phyloP scores from a whole-genome alignment of 1,140 invertebrate species.

The Lerema accius region DNA sequence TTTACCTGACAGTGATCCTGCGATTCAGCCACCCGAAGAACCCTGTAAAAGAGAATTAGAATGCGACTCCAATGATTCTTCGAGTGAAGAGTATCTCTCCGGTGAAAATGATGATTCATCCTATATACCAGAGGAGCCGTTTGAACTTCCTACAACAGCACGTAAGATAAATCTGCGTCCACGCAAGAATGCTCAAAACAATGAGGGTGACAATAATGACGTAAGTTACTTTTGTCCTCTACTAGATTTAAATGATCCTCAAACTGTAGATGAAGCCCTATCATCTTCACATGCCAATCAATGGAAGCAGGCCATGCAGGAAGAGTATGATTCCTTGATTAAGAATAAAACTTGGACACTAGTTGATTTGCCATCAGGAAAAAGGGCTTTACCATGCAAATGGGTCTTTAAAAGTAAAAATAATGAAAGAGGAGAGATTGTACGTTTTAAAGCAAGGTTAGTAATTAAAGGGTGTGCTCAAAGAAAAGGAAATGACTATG shows the following conservation, averaged over 20 bases:
- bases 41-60: constrained; percentile 4
- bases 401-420: constrained; percentile 43
- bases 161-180: background rate
- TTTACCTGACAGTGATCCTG: background rate
- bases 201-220: constrained; percentile 18
- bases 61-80: background rate
- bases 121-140: background rate
- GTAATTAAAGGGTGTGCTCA: constrained; percentile 48
- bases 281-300: constrained; percentile 27
- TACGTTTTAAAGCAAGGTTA: constrained; percentile 41
- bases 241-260: constrained; percentile 27
- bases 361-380: constrained; percentile 46
- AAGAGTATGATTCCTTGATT: constrained; percentile 14
- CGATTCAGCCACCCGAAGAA: background rate
- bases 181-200: background rate
- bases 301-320: constrained; percentile 30
- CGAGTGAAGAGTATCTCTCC: constrained; percentile 26
- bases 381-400: constrained; percentile 35
- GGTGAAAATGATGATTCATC: constrained; percentile 11
- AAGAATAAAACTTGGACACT: constrained; percentile 37
- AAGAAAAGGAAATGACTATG: constrained; percentile 36
- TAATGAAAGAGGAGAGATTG: constrained; percentile 32
- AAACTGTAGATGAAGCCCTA: constrained; percentile 27
- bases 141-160: background rate
- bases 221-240: constrained; percentile 38